Conservation (phyloP, 2,113 vertebrate genomes). For the Anarrhichthys ocellatus region DNA sequence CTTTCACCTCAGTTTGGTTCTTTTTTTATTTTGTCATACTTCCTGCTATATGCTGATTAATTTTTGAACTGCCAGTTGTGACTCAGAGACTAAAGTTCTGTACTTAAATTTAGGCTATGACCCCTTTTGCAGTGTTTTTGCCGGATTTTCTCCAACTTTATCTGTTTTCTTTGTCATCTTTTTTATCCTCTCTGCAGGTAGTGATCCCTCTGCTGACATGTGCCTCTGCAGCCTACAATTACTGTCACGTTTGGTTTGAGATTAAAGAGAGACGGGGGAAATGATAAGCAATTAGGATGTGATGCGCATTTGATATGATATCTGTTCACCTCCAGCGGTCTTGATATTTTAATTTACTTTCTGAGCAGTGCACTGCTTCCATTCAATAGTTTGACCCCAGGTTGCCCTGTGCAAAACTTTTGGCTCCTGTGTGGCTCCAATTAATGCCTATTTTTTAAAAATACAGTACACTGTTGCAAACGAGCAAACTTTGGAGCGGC, state of each 20-base stretch:
- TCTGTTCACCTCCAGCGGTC: slow-evolving; percentile 20
- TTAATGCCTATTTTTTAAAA: slow-evolving; percentile 11
- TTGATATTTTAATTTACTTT: slow-evolving; percentile 8
- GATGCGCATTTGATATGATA: slow-evolving; percentile 41
- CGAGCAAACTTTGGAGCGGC: slow-evolving; percentile 48
- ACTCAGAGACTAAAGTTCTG: slow-evolving; percentile 17
- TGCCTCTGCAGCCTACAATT: slow-evolving; percentile 60
- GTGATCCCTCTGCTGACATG: slow-evolving; percentile 64
- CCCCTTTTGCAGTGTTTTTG: slow-evolving; percentile 4
- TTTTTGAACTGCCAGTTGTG: slow-evolving; percentile 1
- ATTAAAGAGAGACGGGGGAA: slow-evolving; percentile 44
- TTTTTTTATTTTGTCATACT: slow-evolving; percentile 12
- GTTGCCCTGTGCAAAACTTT: slow-evolving; percentile 37
- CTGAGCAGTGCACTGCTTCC: slow-evolving; percentile 1
- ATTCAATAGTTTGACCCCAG: slow-evolving; percentile 25
- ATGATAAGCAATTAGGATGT: slow-evolving; percentile 49
- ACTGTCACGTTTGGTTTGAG: slow-evolving; percentile 59
- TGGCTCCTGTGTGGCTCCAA: slow-evolving; percentile 1
- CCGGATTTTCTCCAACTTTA: slow-evolving; percentile 18
- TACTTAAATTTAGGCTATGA: slow-evolving; percentile 38
- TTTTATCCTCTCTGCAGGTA: slow-evolving; percentile 53
- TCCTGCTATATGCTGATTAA: slow-evolving; percentile 7
- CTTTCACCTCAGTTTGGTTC: slow-evolving; percentile 11
- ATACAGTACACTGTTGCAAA: slow-evolving; percentile 16
- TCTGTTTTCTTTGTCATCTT: slow-evolving; percentile 46